Evolutionary conservation across 2,113 vertebrate species (phyloP), one percentile per base, ranked within the genome.

Genomic region (Poeciliopsis turrubarensis): DNA sequence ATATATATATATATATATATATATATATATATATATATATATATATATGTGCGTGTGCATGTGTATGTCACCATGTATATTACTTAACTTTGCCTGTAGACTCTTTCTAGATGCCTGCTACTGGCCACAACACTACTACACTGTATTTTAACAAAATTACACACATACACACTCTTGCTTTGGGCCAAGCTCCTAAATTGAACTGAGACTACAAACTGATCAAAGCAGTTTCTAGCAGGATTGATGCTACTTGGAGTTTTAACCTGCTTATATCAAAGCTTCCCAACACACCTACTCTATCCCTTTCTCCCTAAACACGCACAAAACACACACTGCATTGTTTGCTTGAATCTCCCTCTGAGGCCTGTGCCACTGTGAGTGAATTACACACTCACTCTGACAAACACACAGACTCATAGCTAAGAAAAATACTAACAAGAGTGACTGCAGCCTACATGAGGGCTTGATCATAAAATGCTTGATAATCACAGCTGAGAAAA

Each of bases 161-260:
- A 91, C 90, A 89, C 72, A 78, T 32, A 78, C 73, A 77, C 72
- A 78, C 72, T 70, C 66, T 81, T 73, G 79, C 86, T 82, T 47
- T 14, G 70, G 65, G 85, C 85, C 66, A 4, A 86, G 69, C 75
- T 70, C 71, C 81, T 79, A 89, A 90, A 92, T 91, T 89, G 85
- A 84, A 89, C 90, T 87, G 78, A 83, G 73, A 85, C 79, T 86
- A 82, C 79, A 88, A 89, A 86, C 80, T 87, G 85, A 91, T 91
- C 79, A 89, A 89, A 89, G 86, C 78, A 82, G 84, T 90, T 91
- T 91, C 81, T 82, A 79, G 84, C 84, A 87, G 77, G 78, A 87
- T 87, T 90, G 82, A 83, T 89, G 85, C 84, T 78, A 83, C 87
- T 68, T 75, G 80, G 81, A 87, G 74, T 70, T 69, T 79, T 91